Evolutionary conservation across 2,888 invertebrate genomes (phyloP).

Genomic region (Erebia palarica): DNA sequence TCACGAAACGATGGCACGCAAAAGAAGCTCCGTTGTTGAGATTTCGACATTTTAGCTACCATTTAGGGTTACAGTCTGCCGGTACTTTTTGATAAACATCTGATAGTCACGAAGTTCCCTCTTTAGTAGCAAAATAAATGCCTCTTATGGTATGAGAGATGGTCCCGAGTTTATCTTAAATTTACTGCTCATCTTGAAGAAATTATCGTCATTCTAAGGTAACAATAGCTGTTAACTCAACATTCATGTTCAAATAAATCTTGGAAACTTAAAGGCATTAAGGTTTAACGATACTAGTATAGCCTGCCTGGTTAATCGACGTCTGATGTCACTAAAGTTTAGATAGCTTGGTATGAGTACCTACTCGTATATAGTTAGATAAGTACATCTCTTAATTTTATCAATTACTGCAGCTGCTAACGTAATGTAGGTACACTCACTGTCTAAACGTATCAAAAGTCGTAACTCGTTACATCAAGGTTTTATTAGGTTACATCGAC

Average conservation of each 20-base stretch:
- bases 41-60: constrained; percentile 47
- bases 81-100: constrained; percentile 47
- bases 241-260: constrained; percentile 27
- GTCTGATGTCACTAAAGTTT: not conserved
- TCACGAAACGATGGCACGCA: constrained; percentile 37
- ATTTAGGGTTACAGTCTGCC: constrained; percentile 48
- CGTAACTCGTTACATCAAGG: too few species aligned
- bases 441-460: too few species aligned
- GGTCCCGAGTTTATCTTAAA: constrained; percentile 42
- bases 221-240: constrained; percentile 36
- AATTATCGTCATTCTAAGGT: constrained; percentile 38
- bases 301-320: not conserved
- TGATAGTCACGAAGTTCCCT: constrained; percentile 46
- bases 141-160: constrained; percentile 47
- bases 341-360: not conserved
- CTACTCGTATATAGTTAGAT: not conserved
- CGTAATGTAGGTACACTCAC: too few species aligned
- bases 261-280: constrained; percentile 14
- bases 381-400: too few species aligned
- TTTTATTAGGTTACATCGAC: too few species aligned
- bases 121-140: constrained; percentile 48
- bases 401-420: too few species aligned
- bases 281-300: constrained; percentile 5
- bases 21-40: constrained; percentile 41
- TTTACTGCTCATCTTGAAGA: constrained; percentile 41